Evolutionary conservation across 2,113 vertebrate genomes (phyloP), one percentile per base, ranked within the genome.

Genomic region (Cranoglanis bouderius): DNA sequence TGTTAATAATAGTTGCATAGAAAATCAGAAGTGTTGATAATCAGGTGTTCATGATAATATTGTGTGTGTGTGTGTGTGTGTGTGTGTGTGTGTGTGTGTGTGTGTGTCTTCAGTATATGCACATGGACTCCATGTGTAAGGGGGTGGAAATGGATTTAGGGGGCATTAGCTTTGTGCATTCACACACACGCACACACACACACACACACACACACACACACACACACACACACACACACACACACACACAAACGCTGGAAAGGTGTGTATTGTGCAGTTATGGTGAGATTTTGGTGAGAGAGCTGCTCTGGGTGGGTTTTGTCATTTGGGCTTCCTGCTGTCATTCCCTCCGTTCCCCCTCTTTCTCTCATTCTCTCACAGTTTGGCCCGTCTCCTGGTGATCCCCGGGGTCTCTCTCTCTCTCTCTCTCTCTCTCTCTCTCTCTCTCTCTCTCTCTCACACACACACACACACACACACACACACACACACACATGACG

Each of bases 401-500:
- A 59, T 82, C 55, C 40, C 80, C n/a, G 7, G 29, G 77, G 72
- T 75, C 38, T 26, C 67, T 72, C 46, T 8, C 46, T 49, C 46
- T 49, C 46, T 63, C 65, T 32, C 65, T 67, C 65, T 24, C 57
- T 3, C 57, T 24, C 57, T 24, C 57, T 5, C 51, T 53, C 51
- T 2, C 51, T 51, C 51, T n/a, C 65, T 70, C 65, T 35, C 65
- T 29, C 12, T 6, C 74, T 5, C 40, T 1, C 21, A 21, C 38
- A 46, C 18, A 75, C 74, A 75, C 38, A 75, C 75, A 78, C 43
- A 51, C 75, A 51, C 75, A 78, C 77, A 32, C 77, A 80, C 75
- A 88, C 83, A 85, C 74, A 49, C 80, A 67, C 40, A 88, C 67
- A 49, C 38, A 21, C 38, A 61, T 51, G 87, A 95, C 94, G 93